Percentiles rank a stretch among this genome's conserved stretches.
These are phyloP conservation scores for Heteromyza rotundicornis DNA, from an alignment of 2,888 invertebrate genomes.

Conservation along the genomic window DNA sequence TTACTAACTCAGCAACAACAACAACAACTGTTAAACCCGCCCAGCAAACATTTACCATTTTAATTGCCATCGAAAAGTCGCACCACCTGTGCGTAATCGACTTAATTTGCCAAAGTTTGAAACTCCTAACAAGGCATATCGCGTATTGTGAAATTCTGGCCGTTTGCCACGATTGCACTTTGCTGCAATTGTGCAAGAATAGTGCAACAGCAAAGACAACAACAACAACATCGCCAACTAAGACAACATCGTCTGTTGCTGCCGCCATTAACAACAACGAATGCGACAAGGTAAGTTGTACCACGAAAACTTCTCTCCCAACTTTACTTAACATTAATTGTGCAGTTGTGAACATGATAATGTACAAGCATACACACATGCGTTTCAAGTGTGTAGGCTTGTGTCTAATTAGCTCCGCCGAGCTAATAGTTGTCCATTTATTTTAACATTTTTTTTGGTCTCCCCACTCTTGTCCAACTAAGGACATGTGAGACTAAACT, in stretches of 20 bases:
- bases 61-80: constrained; percentile 61
- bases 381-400: too few relatives aligned
- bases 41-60: constrained; percentile 59
- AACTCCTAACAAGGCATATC: constrained; percentile 61
- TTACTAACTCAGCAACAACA: constrained; percentile 40
- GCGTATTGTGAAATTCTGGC: constrained; percentile 61
- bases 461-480: too few relatives aligned
- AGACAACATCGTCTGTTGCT: neutral
- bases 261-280: constrained; percentile 17
- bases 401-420: too few relatives aligned
- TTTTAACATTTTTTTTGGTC: too few relatives aligned
- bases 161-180: constrained; percentile 55
- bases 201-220: constrained; percentile 19
- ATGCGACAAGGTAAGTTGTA: constrained; percentile 35
- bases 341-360: too few relatives aligned
- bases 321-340: too few relatives aligned
- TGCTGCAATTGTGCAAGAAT: constrained; percentile 53
- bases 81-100: constrained; percentile 62
- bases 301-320: too few relatives aligned
- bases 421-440: too few relatives aligned
- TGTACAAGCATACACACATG: too few relatives aligned
- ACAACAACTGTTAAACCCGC: constrained; percentile 42
- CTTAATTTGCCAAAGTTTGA: constrained; percentile 63
- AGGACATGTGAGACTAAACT: too few relatives aligned
- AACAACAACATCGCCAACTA: too few relatives aligned